Base-by-base conservation (phyloP, 2,797 vertebrate species). In the Syndactyla subalaris region DNA sequence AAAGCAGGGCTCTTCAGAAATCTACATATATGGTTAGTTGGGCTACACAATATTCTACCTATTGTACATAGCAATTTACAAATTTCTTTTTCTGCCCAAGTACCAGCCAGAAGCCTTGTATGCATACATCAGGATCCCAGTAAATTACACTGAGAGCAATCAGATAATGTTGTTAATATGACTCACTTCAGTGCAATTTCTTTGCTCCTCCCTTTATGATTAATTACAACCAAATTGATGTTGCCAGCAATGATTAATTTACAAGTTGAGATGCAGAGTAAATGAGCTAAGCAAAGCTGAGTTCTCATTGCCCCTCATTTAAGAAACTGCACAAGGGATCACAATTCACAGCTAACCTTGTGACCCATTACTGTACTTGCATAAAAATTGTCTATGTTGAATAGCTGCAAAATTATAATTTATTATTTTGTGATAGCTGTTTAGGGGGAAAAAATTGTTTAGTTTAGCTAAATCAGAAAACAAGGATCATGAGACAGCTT, bases 231-330 rank as follows among this genome's bases (percentile, higher is more conserved):
- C 84, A 98, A 98, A 98, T 96, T 98, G 97, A 97, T 97, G 96
- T 97, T 98, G 97, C 96, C 96, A 97, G 96, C 96, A 96, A 96
- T 98, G 97, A 98, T 98, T 98, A 97, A 98, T 98, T 98, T 97
- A 96, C 93, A 97, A 97, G 95, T 97, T 97, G 87, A 98, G 92
- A 95, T 92, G 92, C 90, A 97, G 96, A 97, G 88, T 96, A 98
- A 98, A 97, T 97, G 97, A 98, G 97, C 92, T 96, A 96, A 96
- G 95, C 95, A 98, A 97, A 97, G 96, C 96, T 95, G 95, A 97
- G 94, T 93, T 97, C 96, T 93, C 94, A 95, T 71, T 92, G 97
- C 83, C 91, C 93, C 85, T 97, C 92, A 94, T 96, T 98, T 96
- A 96, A 96, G 93, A 94, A 95, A 88, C 80, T 86, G 80, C 92